Evolutionary conservation across 2,888 invertebrate species (phyloP).

Genomic region (Caenorhabditis japonica): DNA sequence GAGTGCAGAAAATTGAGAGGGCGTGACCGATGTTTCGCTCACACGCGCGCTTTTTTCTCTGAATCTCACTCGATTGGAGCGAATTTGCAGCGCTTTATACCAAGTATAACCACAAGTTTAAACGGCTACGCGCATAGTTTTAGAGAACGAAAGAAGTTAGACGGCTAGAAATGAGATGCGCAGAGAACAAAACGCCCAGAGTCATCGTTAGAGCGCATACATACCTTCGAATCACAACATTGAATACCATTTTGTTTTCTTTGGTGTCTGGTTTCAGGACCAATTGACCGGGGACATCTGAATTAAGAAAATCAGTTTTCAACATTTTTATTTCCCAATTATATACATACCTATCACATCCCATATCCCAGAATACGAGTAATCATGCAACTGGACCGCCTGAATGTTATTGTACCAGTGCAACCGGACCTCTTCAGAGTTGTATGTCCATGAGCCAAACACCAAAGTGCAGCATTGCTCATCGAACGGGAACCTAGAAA

Average conservation of each 20-base stretch:
- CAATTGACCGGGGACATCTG: constrained; percentile 78
- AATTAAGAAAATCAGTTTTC: too few species aligned
- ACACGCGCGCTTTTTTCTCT: too few species aligned
- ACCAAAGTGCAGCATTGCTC: constrained; percentile 74
- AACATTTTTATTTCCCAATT: background rate
- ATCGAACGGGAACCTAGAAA: constrained; percentile 67
- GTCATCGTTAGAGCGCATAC: too few species aligned
- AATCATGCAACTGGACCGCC: constrained; percentile 86
- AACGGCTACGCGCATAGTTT: too few species aligned
- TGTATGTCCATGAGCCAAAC: constrained; percentile 82
- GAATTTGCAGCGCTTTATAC: too few species aligned
- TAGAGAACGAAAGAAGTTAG: too few species aligned
- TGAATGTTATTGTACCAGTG: constrained; percentile 87
- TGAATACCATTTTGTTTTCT: constrained; percentile 74
- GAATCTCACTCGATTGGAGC: too few species aligned
- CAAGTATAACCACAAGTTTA: too few species aligned
- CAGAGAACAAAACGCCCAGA: too few species aligned
- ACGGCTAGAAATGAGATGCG: too few species aligned
- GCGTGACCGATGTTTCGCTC: too few species aligned
- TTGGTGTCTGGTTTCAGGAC: constrained; percentile 61
- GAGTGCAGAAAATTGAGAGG: too few species aligned
- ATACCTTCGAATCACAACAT: constrained; percentile 70
- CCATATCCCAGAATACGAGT: constrained; percentile 98
- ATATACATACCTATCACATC: constrained; percentile 87
- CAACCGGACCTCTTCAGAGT: constrained; percentile 89